Evolutionary conservation across 2,797 vertebrate species (phyloP).

Genomic region (Poeciliopsis infans): DNA sequence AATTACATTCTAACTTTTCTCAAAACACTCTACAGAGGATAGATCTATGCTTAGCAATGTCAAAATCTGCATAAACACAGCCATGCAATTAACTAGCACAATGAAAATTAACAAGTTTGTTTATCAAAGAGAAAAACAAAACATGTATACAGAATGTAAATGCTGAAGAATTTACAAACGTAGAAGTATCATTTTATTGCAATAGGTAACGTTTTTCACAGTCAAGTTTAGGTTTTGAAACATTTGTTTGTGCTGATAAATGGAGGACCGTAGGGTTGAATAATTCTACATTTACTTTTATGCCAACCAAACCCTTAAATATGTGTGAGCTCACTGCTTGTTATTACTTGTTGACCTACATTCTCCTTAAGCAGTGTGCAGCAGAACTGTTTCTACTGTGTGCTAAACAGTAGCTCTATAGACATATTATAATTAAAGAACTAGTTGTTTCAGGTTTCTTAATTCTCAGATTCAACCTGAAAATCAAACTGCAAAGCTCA

Average conservation of each 20-base stretch:
- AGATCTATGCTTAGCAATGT: neutral
- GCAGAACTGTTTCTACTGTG: neutral
- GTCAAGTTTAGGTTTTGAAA: neutral
- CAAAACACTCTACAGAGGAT: neutral
- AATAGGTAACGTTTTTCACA: neutral
- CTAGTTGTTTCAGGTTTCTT: neutral
- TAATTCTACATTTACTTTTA: neutral
- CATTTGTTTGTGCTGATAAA: neutral
- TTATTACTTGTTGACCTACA: neutral
- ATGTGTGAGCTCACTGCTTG: neutral
- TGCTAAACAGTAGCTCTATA: neutral
- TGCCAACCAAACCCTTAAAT: neutral
- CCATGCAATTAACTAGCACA: neutral
- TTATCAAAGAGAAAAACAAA: neutral
- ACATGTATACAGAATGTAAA: neutral
- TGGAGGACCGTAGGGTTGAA: neutral
- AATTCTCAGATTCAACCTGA: neutral
- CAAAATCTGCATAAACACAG: neutral
- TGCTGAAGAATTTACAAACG: neutral
- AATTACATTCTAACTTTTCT: constrained; percentile 1
- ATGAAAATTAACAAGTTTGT: neutral
- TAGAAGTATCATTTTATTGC: too few relatives aligned
- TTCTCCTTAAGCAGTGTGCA: neutral
- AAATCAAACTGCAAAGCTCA: neutral
- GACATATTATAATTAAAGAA: neutral